Percentiles rank a stretch among this genome's conserved stretches.
Conservation (phyloP, 2,888 invertebrate genomes). For the Hylaea fasciaria region DNA sequence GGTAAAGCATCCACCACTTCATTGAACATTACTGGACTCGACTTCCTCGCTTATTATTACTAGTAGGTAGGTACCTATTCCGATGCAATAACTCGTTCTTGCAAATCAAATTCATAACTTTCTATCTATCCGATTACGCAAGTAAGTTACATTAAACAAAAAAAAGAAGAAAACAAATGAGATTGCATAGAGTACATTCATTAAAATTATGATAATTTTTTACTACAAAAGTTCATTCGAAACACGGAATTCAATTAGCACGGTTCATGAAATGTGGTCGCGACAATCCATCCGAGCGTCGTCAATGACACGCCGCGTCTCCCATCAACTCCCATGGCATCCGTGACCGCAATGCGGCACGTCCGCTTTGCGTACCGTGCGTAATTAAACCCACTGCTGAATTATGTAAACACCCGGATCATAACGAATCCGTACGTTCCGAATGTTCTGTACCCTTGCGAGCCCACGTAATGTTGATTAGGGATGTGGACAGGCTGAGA, state of each 20-base stretch:
- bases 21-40: too few relatives aligned
- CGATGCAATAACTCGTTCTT: too few relatives aligned
- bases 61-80: too few relatives aligned
- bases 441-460: conserved; percentile 5
- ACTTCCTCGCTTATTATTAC: too few relatives aligned
- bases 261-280: background rate
- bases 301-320: background rate
- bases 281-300: background rate
- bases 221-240: background rate
- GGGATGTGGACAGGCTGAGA: background rate
- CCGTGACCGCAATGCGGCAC: conserved; percentile 37
- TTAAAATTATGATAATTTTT: too few relatives aligned
- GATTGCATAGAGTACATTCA: too few relatives aligned
- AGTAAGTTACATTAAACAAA: too few relatives aligned
- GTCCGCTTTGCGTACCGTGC: conserved; percentile 17
- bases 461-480: background rate
- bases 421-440: conserved; percentile 14
- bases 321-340: conserved; percentile 6
- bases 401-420: conserved; percentile 29
- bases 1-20: too few relatives aligned
- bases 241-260: background rate
- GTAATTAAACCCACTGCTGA: conserved; percentile 33
- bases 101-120: too few relatives aligned
- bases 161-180: too few relatives aligned
- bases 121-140: too few relatives aligned